Percentiles rank a stretch among this genome's conserved stretches.
phyloP scores from a whole-genome alignment of 2,113 vertebrate species.

The Passer domesticus region DNA sequence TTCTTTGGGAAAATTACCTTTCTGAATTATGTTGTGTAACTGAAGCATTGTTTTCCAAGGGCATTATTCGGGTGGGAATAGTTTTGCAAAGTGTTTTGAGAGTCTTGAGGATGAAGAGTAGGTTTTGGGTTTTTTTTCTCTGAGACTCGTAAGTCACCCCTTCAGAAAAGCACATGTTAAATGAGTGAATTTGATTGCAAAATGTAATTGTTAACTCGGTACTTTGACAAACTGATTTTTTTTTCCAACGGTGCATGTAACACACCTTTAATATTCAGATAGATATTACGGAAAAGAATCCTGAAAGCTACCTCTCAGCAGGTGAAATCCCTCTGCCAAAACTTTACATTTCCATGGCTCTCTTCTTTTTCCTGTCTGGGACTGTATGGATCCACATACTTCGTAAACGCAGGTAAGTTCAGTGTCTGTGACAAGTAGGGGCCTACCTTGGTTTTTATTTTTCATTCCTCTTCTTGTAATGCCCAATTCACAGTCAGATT shows the following conservation, averaged over 20 bases:
- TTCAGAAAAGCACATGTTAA: not conserved
- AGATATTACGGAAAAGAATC: slow-evolving; percentile 83
- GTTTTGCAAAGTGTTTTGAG: not conserved
- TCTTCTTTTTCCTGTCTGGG: slow-evolving; percentile 84
- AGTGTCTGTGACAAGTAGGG: not conserved
- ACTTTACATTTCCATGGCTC: slow-evolving; percentile 84
- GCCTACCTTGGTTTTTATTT: not conserved
- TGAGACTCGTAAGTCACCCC: rapidly evolving
- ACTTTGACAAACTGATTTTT: not conserved
- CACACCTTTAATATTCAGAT: slow-evolving; percentile 75
- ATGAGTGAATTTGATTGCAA: not conserved
- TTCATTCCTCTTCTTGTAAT: not conserved
- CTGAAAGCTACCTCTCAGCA: slow-evolving; percentile 85
- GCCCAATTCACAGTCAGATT: not conserved
- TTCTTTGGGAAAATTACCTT: not conserved
- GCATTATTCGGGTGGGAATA: not conserved
- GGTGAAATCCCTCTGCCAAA: slow-evolving; percentile 88
- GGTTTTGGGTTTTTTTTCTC: not conserved
- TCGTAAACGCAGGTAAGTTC: slow-evolving; percentile 78
- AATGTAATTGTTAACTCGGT: not conserved
- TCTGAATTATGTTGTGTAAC: not conserved
- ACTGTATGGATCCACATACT: slow-evolving; percentile 84
- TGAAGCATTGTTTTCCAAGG: not conserved
- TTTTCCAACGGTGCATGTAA: not conserved
- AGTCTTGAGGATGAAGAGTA: not conserved